Percentiles rank a stretch among this genome's conserved stretches.
phyloP scores from a whole-genome alignment of 2,113 vertebrate genomes.

The Gracilinanus agilis region DNA sequence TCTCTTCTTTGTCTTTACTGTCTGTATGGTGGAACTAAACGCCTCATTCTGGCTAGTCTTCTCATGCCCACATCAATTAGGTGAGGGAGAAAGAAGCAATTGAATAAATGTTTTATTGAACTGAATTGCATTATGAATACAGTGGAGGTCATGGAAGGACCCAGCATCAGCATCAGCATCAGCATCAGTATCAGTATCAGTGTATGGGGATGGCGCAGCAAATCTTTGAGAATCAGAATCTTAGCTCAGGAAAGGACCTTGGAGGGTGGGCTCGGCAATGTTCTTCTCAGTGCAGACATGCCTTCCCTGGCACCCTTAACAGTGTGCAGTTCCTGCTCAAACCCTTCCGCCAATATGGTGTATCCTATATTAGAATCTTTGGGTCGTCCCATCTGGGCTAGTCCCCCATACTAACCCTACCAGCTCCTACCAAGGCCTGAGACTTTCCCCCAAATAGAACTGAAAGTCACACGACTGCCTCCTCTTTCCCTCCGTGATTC shows the following conservation, averaged over 20 bases:
- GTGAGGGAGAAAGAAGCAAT: neutral
- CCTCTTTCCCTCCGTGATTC: neutral
- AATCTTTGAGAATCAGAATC: neutral
- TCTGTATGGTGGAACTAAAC: neutral
- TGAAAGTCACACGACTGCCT: constrained; percentile 31
- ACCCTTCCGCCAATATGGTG: no score
- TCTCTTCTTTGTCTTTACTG: neutral
- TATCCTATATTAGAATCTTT: no score
- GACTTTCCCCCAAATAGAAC: constrained; percentile 33
- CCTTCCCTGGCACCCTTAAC: neutral
- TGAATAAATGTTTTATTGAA: neutral
- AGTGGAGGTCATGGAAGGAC: neutral
- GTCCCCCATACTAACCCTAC: neutral
- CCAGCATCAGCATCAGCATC: neutral
- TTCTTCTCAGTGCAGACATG: neutral
- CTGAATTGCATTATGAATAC: neutral
- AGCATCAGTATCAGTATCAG: neutral
- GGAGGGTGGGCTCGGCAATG: neutral
- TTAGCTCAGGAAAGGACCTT: neutral
- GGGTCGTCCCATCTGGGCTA: fast-evolving
- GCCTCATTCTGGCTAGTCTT: neutral
- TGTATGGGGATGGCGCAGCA: neutral
- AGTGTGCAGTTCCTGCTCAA: neutral
- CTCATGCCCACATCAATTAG: neutral
- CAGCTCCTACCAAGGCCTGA: neutral